Conservation (phyloP, 2,113 vertebrate genomes). For the Odocoileus hemionus region DNA sequence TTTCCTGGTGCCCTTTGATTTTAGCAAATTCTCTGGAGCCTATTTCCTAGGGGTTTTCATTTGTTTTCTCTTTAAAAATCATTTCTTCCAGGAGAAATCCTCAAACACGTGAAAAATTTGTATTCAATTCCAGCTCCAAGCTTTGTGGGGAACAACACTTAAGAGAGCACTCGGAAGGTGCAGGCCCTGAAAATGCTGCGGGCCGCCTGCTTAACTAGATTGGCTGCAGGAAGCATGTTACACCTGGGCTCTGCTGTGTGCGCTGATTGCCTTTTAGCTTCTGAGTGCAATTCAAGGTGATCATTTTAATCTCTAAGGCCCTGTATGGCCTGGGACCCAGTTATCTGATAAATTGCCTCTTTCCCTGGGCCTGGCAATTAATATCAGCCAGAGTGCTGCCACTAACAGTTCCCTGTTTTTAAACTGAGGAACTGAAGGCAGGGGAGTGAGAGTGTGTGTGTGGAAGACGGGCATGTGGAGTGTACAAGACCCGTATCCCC, state of each 20-base stretch:
- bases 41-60: conserved; percentile 47
- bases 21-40: conserved; percentile 25
- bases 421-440: background rate
- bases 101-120: conserved; percentile 66
- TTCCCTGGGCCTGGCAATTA: conserved; percentile 67
- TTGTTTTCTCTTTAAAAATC: conserved; percentile 64
- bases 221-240: conserved; percentile 32
- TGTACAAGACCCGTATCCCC: background rate
- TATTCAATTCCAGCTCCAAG: conserved; percentile 66
- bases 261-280: conserved; percentile 68
- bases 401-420: background rate
- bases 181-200: conserved; percentile 20
- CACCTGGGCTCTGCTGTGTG: conserved; percentile 57
- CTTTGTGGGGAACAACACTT: conserved; percentile 60
- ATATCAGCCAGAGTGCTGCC: conserved; percentile 42
- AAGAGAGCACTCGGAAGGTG: conserved; percentile 61
- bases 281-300: conserved; percentile 75
- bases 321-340: conserved; percentile 61
- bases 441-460: background rate
- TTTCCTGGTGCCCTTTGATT: conserved; percentile 21
- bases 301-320: conserved; percentile 73
- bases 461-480: rapidly evolving
- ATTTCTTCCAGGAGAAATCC: conserved; percentile 62
- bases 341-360: conserved; percentile 73
- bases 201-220: conserved; percentile 60